These are phyloP conservation scores for Nannospalax galili DNA, from an alignment of 2,113 vertebrate genomes.

Conservation along the genomic window DNA sequence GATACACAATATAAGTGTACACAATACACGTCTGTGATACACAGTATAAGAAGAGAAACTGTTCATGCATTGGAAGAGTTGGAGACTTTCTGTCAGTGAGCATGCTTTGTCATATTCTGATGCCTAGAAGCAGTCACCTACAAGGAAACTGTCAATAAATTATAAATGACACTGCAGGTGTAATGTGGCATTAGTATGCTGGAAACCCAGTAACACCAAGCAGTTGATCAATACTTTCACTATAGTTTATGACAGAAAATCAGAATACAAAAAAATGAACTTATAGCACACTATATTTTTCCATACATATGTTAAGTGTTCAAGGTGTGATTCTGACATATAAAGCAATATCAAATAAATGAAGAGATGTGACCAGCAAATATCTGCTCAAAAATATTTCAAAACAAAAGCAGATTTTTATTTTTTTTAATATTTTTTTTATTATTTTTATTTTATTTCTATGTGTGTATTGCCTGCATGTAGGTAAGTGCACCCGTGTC, in stretches of 20 bases:
- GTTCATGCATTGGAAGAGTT: not conserved
- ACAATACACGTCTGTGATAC: not conserved
- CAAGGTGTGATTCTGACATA: not conserved
- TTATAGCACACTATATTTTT: not conserved
- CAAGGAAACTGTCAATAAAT: not conserved
- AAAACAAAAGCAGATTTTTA: not conserved
- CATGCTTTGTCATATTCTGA: not conserved
- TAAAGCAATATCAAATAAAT: not conserved
- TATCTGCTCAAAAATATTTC: not conserved
- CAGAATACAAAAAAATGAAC: not conserved
- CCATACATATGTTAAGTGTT: not conserved
- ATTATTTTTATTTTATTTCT: no score
- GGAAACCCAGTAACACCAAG: conserved; percentile 3
- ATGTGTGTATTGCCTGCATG: no score
- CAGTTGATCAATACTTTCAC: conserved; percentile 15
- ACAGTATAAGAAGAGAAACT: conserved; percentile 8
- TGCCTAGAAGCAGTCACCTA: not conserved
- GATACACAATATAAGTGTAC: not conserved
- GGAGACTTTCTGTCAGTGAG: not conserved
- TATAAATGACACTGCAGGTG: not conserved
- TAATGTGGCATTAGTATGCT: conserved; percentile 8
- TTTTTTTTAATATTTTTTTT: no score
- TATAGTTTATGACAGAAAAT: not conserved
- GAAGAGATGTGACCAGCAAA: not conserved
- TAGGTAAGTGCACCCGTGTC: no score